A percentile compares a stretch with the other conserved stretches of the same genome.
Conservation (phyloP, 2,113 vertebrate species). For the Cynopterus brachyotis region DNA sequence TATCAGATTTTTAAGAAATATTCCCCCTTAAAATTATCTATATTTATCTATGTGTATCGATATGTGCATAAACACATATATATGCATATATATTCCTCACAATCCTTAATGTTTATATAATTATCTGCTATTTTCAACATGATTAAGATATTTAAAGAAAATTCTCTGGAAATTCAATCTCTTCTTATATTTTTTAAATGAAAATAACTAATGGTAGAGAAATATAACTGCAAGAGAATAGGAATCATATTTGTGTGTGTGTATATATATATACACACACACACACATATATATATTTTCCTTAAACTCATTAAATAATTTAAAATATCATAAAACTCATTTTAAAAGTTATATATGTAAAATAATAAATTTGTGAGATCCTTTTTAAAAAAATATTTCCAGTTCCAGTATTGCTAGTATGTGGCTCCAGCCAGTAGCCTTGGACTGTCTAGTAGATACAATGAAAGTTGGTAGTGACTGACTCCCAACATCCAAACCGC, state of each 20-base stretch:
- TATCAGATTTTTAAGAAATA: not conserved
- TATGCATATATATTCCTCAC: not conserved
- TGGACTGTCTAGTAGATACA: not conserved
- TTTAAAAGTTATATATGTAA: not conserved
- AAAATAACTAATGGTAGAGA: not conserved
- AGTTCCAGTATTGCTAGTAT: not conserved
- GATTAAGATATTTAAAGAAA: not conserved
- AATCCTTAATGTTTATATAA: not conserved
- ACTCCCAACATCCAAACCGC: not conserved
- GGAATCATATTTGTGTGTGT: not conserved
- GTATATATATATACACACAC: too few relatives aligned
- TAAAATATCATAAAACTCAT: not conserved
- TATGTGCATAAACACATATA: too few relatives aligned
- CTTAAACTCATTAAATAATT: not conserved
- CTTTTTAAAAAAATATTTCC: not conserved
- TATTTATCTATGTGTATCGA: not conserved
- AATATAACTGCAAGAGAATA: not conserved
- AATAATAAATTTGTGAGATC: not conserved
- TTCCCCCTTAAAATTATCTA: not conserved
- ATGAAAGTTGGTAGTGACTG: not conserved
- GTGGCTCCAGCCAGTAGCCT: not conserved
- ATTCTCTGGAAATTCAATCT: not conserved
- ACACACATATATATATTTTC: not conserved
- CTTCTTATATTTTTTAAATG: not conserved
- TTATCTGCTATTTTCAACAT: not conserved